A percentile compares a stretch with the other conserved stretches of the same genome.
phyloP scores from a whole-genome alignment of 2,888 invertebrate genomes.

The Alentia gelatinosa region DNA sequence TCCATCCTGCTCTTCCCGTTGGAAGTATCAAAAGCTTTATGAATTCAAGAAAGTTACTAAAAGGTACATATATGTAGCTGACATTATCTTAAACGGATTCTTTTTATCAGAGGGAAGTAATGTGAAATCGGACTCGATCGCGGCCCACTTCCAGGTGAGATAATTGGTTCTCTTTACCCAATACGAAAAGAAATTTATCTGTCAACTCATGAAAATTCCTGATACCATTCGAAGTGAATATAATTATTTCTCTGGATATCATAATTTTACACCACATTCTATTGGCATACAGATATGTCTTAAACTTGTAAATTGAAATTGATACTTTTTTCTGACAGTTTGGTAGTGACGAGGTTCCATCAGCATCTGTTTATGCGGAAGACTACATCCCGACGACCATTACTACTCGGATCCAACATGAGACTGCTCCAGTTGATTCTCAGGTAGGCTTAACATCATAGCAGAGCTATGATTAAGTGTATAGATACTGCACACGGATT shows the following conservation, averaged over 20 bases:
- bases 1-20: no score
- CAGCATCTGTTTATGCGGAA: conserved; percentile 70
- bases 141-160: conserved; percentile 70
- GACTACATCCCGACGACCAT: conserved; percentile 68
- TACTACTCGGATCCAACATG: conserved; percentile 46
- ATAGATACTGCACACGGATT: no score
- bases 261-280: no score
- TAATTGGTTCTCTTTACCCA: background rate
- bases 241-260: no score
- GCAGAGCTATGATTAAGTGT: no score
- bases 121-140: conserved; percentile 66
- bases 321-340: conserved; percentile 63
- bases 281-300: background rate
- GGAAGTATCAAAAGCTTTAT: no score
- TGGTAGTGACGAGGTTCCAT: conserved; percentile 68
- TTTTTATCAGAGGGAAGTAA: conserved; percentile 68
- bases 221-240: no score
- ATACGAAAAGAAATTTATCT: background rate
- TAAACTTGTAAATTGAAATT: background rate
- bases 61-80: no score
- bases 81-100: background rate
- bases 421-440: background rate
- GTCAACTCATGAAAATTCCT: no score
- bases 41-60: no score
- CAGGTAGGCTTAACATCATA: no score